phyloP scores from a whole-genome alignment of 2,888 invertebrate species.

The Linnaemya vulpina region DNA sequence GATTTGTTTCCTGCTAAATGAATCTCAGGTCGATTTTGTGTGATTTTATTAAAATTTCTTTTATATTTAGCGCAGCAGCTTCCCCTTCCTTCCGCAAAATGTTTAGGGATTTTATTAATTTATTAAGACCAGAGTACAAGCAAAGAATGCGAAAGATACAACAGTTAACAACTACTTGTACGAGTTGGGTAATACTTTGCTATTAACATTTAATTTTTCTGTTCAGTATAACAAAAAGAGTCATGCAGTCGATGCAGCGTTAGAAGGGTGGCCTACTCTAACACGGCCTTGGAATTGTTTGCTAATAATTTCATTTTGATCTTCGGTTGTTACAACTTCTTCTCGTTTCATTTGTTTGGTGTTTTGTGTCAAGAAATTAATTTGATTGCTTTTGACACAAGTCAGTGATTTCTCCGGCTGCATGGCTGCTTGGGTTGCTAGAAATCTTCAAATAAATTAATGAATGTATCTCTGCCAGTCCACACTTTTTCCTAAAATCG shows the following conservation, averaged over 20 bases:
- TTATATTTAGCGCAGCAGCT: neutral
- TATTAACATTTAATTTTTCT: slow-evolving; percentile 57
- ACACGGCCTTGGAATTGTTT: slow-evolving; percentile 44
- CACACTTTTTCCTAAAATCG: slow-evolving; percentile 15
- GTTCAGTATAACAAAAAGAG: slow-evolving; percentile 3
- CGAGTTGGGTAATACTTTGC: slow-evolving; percentile 58
- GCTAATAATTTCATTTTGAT: slow-evolving; percentile 56
- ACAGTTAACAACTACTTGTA: slow-evolving; percentile 41
- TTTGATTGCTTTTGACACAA: slow-evolving; percentile 77
- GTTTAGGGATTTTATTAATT: slow-evolving; percentile 74
- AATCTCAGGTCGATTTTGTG: slow-evolving; percentile 70
- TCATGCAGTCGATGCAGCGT: neutral
- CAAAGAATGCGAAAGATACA: slow-evolving; percentile 34
- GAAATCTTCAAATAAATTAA: slow-evolving; percentile 73
- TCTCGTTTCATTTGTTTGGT: slow-evolving; percentile 30
- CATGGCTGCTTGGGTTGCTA: neutral
- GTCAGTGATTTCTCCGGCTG: slow-evolving; percentile 74
- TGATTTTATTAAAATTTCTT: slow-evolving; percentile 71
- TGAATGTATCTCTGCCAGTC: slow-evolving; percentile 53
- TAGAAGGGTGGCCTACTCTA: slow-evolving; percentile 12
- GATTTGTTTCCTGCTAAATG: slow-evolving; percentile 57
- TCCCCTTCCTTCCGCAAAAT: neutral
- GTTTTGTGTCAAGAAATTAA: slow-evolving; percentile 72
- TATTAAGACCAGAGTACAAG: slow-evolving; percentile 73
- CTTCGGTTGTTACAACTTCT: slow-evolving; percentile 13